A percentile compares a stretch with the other conserved stretches of the same genome.
Conservation (phyloP, 1,140 invertebrate genomes). For the Oncopodura yosiiana region DNA sequence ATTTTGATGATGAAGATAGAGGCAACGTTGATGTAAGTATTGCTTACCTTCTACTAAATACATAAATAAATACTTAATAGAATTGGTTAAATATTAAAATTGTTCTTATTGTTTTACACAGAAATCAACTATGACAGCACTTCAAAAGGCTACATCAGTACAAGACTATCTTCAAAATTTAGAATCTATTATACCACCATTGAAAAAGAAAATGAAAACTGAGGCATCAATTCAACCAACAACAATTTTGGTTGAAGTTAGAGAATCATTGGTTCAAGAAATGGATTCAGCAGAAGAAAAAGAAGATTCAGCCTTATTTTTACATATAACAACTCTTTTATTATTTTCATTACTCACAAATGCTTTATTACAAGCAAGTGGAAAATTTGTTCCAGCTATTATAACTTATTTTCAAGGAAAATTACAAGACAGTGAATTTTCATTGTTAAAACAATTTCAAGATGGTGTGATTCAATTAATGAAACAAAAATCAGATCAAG, state of each 20-base stretch:
- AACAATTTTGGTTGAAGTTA: conserved; percentile 60
- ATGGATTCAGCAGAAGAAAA: conserved; percentile 49
- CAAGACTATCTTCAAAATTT: conserved; percentile 72
- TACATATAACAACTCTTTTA: conserved; percentile 69
- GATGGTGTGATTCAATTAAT: conserved; percentile 58
- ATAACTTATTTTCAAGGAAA: conserved; percentile 62
- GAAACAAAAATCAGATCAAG: conserved; percentile 82
- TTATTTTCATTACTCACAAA: conserved; percentile 72
- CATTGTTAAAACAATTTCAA: conserved; percentile 62
- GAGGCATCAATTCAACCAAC: conserved; percentile 63
- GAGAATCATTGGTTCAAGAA: conserved; percentile 69
- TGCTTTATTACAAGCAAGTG: conserved; percentile 77
- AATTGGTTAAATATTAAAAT: too few relatives aligned
- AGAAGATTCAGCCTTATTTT: conserved; percentile 63
- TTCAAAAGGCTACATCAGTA: conserved; percentile 56
- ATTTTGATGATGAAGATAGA: conserved; percentile 22
- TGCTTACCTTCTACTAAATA: conserved; percentile 39
- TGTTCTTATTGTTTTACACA: too few relatives aligned
- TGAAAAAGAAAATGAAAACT: conserved; percentile 53
- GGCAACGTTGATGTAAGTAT: background rate
- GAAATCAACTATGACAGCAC: too few relatives aligned
- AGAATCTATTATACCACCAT: conserved; percentile 54
- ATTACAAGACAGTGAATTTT: conserved; percentile 79
- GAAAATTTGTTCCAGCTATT: conserved; percentile 75
- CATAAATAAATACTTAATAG: too few relatives aligned